Evolutionary conservation across 2,888 invertebrate species (phyloP), one percentile per base, ranked within the genome.

Genomic region (Luffia ferchaultella): DNA sequence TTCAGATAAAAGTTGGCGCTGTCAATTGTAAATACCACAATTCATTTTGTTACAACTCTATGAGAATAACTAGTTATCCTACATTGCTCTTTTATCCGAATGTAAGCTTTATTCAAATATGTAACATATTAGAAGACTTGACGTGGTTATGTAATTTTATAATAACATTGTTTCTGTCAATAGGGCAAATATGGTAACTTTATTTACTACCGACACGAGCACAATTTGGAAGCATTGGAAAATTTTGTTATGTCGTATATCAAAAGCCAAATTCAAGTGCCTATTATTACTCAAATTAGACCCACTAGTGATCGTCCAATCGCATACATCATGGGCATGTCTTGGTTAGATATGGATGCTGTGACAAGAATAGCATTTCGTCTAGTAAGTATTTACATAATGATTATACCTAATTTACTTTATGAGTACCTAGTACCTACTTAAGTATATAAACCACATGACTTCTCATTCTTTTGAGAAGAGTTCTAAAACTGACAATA

Each of bases 21-120:
- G 93, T 96, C 0, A 95, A 96, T 69, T 96, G 95, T 73, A 92
- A 92, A 74, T 93, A 94, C 67, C 92, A 95, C 64, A 92, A 90
- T 80, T 79, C 86, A 44, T 82, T 95, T 54, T 96, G 96, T 71
- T 86, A 87, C 60, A 87, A 90, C 62, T 86, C 70, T 2, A 79
- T 93, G 73, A 87, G 89, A 55, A 91, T 95, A 55, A 73, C 83
- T 61, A 87, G 89, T 60, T 95, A 93, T 71, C 95, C 95, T 0
- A 88, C 92, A 0, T 76, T 95, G 16, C 70, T 93, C 12, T 87
- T 92, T 62, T 95, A 87, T 63, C 77, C 78, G 9, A 67, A 74
- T 64, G 82, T 82, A 65, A 79, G 79, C 76, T 61, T 53, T 5
- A 49, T 43, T 18, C 20, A n/a, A n/a, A n/a, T 41, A 19, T 45